A percentile compares a stretch with the other conserved stretches of the same genome.
Conservation (phyloP, 2,797 vertebrate genomes). For the Oreonectes daqikongensis region DNA sequence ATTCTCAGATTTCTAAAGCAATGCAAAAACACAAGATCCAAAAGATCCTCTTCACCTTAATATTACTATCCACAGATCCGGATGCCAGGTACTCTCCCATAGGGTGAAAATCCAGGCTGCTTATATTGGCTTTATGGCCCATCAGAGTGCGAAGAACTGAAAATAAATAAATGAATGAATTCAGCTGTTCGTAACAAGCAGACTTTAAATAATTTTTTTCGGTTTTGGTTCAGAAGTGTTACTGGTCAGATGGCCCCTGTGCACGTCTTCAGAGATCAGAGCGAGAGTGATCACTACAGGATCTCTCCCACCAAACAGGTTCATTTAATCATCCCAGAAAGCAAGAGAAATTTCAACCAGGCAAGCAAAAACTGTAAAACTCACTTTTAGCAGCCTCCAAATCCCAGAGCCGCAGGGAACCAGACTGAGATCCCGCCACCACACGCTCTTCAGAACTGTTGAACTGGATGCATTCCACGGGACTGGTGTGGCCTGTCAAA, state of each 20-base stretch:
- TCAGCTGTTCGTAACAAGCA: not conserved
- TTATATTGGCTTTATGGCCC: slow-evolving; percentile 93
- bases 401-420: slow-evolving; percentile 95
- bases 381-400: slow-evolving; percentile 96
- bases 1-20: not conserved
- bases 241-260: slow-evolving; percentile 54
- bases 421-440: slow-evolving; percentile 91
- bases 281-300: slow-evolving; percentile 24
- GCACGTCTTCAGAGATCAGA: slow-evolving; percentile 44
- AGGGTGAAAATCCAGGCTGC: slow-evolving; percentile 92
- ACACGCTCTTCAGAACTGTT: slow-evolving; percentile 89
- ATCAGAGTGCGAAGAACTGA: slow-evolving; percentile 87
- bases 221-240: not conserved
- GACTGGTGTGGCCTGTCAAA: slow-evolving; percentile 88
- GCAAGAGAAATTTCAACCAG: not conserved
- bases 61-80: slow-evolving; percentile 92
- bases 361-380: slow-evolving; percentile 48
- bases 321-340: slow-evolving; percentile 40
- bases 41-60: slow-evolving; percentile 80
- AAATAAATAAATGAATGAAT: slow-evolving; percentile 7
- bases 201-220: not conserved
- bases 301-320: slow-evolving; percentile 40
- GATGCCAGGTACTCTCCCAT: slow-evolving; percentile 91
- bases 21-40: not conserved
- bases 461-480: slow-evolving; percentile 91